phyloP scores from a whole-genome alignment of 2,888 invertebrate species.

The Drosophila niveifrons region DNA sequence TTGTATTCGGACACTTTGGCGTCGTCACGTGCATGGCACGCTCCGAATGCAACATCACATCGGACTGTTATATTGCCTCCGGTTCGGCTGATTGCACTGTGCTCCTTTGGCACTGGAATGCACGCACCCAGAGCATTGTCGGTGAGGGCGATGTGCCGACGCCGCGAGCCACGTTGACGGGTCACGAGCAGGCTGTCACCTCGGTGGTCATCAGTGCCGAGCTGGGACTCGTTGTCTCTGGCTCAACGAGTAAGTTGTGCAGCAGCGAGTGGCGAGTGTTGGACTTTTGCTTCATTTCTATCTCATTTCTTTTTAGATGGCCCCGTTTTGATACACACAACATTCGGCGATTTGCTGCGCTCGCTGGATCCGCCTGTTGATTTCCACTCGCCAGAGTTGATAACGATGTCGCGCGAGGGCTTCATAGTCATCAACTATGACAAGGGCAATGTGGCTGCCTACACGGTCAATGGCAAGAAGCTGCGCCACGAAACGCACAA shows the following conservation, averaged over 20 bases:
- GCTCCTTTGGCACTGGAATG: constrained; percentile 99
- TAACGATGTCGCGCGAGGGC: constrained; percentile 98
- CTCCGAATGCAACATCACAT: constrained; percentile 99
- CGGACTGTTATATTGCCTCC: constrained; percentile 99
- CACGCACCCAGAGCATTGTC: constrained; percentile 97
- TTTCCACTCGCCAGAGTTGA: constrained; percentile 92
- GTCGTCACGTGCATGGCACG: constrained; percentile 99
- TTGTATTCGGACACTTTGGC: constrained; percentile 99
- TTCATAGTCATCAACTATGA: constrained; percentile 97
- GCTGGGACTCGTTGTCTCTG: constrained; percentile 98
- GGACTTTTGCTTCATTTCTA: neutral
- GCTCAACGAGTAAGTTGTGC: constrained; percentile 89
- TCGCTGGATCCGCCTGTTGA: constrained; percentile 93
- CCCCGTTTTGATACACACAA: constrained; percentile 98
- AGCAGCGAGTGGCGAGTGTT: neutral
- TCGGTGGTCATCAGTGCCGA: constrained; percentile 99
- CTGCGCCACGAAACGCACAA: constrained; percentile 96
- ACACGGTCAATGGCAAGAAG: constrained; percentile 96
- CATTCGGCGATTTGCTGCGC: constrained; percentile 97
- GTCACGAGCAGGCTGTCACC: constrained; percentile 98
- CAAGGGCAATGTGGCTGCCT: constrained; percentile 96
- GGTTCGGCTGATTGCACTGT: constrained; percentile 99
- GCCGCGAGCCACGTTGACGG: constrained; percentile 98
- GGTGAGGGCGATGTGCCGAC: constrained; percentile 98
- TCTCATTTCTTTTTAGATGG: constrained; percentile 88